Base-by-base conservation (phyloP, 2,888 invertebrate species). In the Cantharis lateralis region DNA sequence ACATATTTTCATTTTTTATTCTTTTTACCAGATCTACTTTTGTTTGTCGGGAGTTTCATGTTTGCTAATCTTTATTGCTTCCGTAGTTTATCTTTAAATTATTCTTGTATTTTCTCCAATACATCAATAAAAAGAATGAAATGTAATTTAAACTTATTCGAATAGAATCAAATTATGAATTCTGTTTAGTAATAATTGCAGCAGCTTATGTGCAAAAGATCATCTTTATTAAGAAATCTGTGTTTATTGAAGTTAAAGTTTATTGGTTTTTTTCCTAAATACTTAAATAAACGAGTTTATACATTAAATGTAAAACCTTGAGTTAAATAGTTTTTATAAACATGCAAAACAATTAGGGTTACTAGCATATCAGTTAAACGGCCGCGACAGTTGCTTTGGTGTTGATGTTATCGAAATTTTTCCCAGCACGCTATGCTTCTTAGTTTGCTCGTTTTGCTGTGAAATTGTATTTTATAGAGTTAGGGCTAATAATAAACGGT, bases 341-440 rank as follows among this genome's bases (percentile, higher is more conserved):
- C 81, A 81, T 81, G 80, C 79, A 78, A 82, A 82, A 81, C 81
- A 81, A 82, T 82, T 82, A 82, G 80, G 78, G 76, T 72, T 78
- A 77, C 71, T 72, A 68, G 70, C 72, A 77, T 81, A 80, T 79
- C 78, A 81, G 78, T 78, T 82, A 82, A 82, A 82, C 79, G 82
- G 76, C 77, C 79, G 80, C 82, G 82, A 82, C 82, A 82, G 82
- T 81, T 82, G 82, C 71, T 79, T 78, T 79, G 48, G 66, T 81
- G 76, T 76, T 76, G 82, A 82, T 82, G 72, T 69, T 82, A 82
- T 82, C 82, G 78, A 63, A 72, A 16, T 70, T 80, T 82, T 82
- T 82, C 82, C 82, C 82, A 82, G 82, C 82, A 82, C 82, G 82
- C 81, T 77, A 82, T 75, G 69, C 66, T 68, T 71, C 69, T 69